A percentile compares a stretch with the other conserved stretches of the same genome.
phyloP scores from a whole-genome alignment of 1,140 invertebrate genomes.

The Drosophila dunni region DNA sequence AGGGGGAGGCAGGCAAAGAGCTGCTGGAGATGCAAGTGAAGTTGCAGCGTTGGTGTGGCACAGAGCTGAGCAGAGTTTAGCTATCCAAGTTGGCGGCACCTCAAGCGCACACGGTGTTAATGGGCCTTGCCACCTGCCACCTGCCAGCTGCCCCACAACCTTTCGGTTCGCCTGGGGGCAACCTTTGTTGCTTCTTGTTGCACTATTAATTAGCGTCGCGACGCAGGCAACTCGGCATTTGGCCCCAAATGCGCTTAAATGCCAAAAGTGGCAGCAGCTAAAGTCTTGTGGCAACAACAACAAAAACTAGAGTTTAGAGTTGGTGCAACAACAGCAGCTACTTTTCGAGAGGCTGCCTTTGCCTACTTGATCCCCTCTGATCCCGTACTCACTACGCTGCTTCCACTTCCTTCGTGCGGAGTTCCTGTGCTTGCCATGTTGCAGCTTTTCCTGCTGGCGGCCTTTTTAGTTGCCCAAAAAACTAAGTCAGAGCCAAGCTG shows the following conservation, averaged over 20 bases:
- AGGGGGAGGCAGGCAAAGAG: background rate
- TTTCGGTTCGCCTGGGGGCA: conserved; percentile 3
- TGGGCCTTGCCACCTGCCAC: conserved; percentile 16
- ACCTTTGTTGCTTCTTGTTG: conserved; percentile 63
- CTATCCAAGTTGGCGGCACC: conserved; percentile 40
- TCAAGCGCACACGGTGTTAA: conserved; percentile 52
- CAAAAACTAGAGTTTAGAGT: conserved; percentile 22
- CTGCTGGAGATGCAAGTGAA: background rate
- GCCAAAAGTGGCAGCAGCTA: conserved; percentile 24
- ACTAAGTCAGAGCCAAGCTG: background rate
- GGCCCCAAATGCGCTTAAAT: conserved; percentile 80
- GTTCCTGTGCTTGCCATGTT: conserved; percentile 36
- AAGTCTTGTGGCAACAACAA: conserved; percentile 10
- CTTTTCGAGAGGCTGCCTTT: conserved; percentile 15
- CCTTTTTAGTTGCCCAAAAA: conserved; percentile 34
- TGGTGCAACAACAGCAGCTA: conserved; percentile 18
- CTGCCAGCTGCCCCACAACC: conserved; percentile 4
- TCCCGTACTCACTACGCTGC: background rate
- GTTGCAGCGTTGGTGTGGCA: conserved; percentile 1
- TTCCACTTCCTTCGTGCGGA: background rate
- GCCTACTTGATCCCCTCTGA: background rate
- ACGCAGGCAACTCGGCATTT: conserved; percentile 62
- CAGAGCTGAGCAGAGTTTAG: conserved; percentile 10
- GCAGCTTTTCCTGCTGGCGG: conserved; percentile 44
- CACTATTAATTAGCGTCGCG: conserved; percentile 81